Percentiles rank a stretch among this genome's conserved stretches.
Conservation (phyloP, 2,797 vertebrate genomes). For the Clangula hyemalis region DNA sequence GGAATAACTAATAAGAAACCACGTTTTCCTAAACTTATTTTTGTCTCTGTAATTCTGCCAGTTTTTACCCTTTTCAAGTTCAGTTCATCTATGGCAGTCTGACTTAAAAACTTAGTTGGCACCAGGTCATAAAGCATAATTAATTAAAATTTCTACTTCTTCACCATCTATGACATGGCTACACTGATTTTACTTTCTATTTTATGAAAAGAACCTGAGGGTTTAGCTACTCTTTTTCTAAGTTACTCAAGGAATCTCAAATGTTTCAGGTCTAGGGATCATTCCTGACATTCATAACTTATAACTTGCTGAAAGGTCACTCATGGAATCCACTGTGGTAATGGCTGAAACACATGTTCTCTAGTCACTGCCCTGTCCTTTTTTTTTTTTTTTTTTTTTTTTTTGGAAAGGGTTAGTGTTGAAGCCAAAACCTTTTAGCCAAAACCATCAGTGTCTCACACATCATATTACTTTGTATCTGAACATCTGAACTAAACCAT, state of each 20-base stretch:
- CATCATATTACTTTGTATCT: neutral
- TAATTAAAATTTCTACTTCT: neutral
- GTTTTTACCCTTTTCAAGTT: neutral
- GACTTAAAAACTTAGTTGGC: neutral
- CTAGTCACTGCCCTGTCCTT: neutral
- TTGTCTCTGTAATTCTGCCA: neutral
- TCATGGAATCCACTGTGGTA: rapidly evolving
- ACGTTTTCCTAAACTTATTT: neutral
- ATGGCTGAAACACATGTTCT: neutral
- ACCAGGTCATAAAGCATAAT: neutral
- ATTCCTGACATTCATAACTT: neutral
- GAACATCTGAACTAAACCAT: neutral
- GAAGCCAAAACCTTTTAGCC: neutral
- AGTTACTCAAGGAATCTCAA: neutral
- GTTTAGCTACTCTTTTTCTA: neutral
- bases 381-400: neutral
- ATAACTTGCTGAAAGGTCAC: neutral
- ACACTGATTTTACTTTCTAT: neutral
- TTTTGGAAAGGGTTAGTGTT: neutral
- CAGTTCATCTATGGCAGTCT: neutral
- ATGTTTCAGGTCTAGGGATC: neutral
- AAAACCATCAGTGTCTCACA: neutral
- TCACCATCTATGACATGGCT: neutral
- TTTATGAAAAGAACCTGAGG: neutral
- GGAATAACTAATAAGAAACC: neutral